Evolutionary conservation across 2,888 invertebrate species (phyloP).

Genomic region (Euproctis similis): DNA sequence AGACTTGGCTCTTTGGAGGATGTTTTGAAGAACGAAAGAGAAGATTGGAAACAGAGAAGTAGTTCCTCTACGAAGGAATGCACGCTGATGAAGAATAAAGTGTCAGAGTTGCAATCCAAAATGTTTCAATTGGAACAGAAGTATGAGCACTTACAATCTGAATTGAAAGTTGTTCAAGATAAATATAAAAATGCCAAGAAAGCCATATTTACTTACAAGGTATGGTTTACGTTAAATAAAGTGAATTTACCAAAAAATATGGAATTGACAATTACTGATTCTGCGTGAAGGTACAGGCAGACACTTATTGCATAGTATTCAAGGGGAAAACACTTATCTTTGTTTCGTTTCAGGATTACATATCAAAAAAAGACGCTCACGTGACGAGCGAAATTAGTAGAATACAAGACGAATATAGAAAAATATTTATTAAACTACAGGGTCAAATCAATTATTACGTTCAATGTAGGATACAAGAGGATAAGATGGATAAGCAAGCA

Average conservation of each 20-base stretch:
- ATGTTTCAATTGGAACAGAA: constrained; percentile 59
- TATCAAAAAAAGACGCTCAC: constrained; percentile 79
- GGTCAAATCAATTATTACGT: constrained; percentile 65
- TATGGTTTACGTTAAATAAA: constrained; percentile 24
- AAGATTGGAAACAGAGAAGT: constrained; percentile 48
- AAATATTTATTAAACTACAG: constrained; percentile 71
- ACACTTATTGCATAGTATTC: too few species aligned
- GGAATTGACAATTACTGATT: too few species aligned
- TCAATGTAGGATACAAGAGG: constrained; percentile 57
- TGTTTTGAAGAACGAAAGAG: constrained; percentile 52
- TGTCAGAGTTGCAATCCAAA: constrained; percentile 56
- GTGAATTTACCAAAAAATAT: too few species aligned
- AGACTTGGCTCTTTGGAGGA: constrained; percentile 53
- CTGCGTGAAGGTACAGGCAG: too few species aligned
- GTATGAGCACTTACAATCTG: constrained; percentile 46
- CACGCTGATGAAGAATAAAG: constrained; percentile 55
- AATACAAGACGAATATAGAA: constrained; percentile 78
- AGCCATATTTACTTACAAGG: constrained; percentile 79
- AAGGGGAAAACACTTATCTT: not conserved
- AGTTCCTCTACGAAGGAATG: constrained; percentile 44
- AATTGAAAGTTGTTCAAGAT: constrained; percentile 67
- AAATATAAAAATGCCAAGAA: constrained; percentile 80
- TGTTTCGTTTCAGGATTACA: constrained; percentile 67
- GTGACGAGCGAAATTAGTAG: constrained; percentile 78
- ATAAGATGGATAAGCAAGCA: constrained; percentile 31